Evolutionary conservation across 2,888 invertebrate genomes (phyloP), one percentile per base, ranked within the genome.

Genomic region (Pheosia tremula): DNA sequence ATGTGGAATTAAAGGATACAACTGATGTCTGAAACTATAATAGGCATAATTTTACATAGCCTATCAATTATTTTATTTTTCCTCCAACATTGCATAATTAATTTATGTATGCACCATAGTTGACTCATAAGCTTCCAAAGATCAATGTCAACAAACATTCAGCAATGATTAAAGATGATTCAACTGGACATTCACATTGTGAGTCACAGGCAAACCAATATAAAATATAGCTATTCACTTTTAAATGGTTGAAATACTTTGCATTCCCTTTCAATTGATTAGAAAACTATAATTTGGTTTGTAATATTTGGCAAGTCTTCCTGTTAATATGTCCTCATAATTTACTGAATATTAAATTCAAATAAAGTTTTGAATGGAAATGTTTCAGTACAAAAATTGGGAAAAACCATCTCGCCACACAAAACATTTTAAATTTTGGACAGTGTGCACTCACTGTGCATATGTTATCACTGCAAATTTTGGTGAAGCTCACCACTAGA

Each of bases 61-160:
- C 43, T 43, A 47, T 47, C n/a, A 47, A 47, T 47, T 47, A n/a
- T 47, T 9, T 39, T 47, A 9, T n/a, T n/a, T 47, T 47, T 6
- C 47, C n/a, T n/a, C 47, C n/a, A 47, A 47, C n/a, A 11, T n/a
- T 43, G 8, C 7, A 43, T 52, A 52, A 37, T 38, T n/a, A 7
- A 50, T 50, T 10, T 10, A 37, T 54, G 38, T 10, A 61, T 10
- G 5, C 58, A 24, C 24, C 24, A 8, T 36, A 49, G 59, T 13
- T 75, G 79, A 82, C 63, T 83, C 81, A 83, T 57, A 24, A 67
- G 63, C 63, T 68, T 72, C 68, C 66, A 50, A 72, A 71, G 74
- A 78, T 79, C 78, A 79, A 72, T 77, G 75, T 73, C 72, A 72
- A 71, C 60, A 70, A 64, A 61, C 49, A 67, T 67, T 68, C 73